Conservation (phyloP, 2,113 vertebrate species). For the Prunella himalayana region DNA sequence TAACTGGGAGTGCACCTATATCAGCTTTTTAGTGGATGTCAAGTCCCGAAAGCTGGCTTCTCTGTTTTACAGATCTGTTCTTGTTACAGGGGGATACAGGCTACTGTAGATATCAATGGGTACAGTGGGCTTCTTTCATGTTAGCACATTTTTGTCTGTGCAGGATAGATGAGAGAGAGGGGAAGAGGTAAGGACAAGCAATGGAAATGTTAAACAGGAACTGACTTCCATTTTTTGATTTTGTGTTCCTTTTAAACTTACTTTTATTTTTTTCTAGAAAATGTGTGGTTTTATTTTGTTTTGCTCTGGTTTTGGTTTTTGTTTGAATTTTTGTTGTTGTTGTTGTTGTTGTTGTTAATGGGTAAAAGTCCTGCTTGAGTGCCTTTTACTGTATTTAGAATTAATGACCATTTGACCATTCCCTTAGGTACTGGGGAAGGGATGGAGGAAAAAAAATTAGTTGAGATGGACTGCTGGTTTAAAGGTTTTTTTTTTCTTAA, state of each 20-base stretch:
- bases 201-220: background rate
- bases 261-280: background rate
- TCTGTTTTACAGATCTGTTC: background rate
- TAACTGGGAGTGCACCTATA: background rate
- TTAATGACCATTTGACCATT: background rate
- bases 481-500: background rate
- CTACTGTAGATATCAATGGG: background rate
- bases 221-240: background rate
- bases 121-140: background rate
- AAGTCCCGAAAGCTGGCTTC: background rate
- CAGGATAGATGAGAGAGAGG: background rate
- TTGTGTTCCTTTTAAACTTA: background rate
- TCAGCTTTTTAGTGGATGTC: background rate
- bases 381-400: background rate
- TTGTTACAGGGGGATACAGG: background rate
- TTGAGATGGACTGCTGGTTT: background rate
- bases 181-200: background rate
- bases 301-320: background rate
- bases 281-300: background rate
- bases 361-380: background rate
- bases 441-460: background rate
- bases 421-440: background rate
- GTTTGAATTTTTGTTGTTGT: background rate
- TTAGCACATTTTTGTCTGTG: background rate
- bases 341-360: background rate